Base-by-base conservation (phyloP, 2,113 vertebrate species). In the Clarias macrocephalus region DNA sequence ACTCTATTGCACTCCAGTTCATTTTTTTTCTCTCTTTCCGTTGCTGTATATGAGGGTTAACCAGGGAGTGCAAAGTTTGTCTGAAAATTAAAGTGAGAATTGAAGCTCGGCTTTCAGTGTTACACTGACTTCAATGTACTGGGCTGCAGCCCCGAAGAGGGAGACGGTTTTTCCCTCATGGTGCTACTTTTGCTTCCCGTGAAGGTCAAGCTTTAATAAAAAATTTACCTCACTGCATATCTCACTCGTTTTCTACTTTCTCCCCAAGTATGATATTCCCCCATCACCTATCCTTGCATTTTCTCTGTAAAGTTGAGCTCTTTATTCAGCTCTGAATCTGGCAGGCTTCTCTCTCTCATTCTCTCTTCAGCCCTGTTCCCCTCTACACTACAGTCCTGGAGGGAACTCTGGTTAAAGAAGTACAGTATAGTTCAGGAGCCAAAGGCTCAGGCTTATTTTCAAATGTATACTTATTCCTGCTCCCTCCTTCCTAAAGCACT, bases 171-270 rank as follows among this genome's bases (percentile, higher is more conserved):
- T 79, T 57, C 54, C 73, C 75, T 48, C 4, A 25, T 30, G 28
- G 84, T 30, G 25, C 60, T 81, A 54, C 11, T 57, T 70, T 72
- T 72, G 81, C 66, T 42, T 65, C 21, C 76, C 16, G 57, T n/a
- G 28, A 87, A 87, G 86, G 81, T 83, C 80, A 73, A 52, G 68
- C 42, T 87, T 88, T 79, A 85, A 82, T 80, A 83, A 88, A 85
- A 82, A 73, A 80, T 62, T 59, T 68, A 79, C 72, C 57, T 56
- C 52, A 57, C 76, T 75, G 37, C 60, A 80, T 85, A 52, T 85
- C 33, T 68, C 28, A n/a, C 52, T 85, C 37, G 48, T 63, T 23
- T 60, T 75, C 62, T 70, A 54, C 23, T 83, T 66, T 66, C 37
- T 11, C 13, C 33, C 56, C 70, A 25, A 33, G 72, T 72, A 30